Evolutionary conservation across 2,888 invertebrate species (phyloP).

Genomic region (Tiliacea aurago): DNA sequence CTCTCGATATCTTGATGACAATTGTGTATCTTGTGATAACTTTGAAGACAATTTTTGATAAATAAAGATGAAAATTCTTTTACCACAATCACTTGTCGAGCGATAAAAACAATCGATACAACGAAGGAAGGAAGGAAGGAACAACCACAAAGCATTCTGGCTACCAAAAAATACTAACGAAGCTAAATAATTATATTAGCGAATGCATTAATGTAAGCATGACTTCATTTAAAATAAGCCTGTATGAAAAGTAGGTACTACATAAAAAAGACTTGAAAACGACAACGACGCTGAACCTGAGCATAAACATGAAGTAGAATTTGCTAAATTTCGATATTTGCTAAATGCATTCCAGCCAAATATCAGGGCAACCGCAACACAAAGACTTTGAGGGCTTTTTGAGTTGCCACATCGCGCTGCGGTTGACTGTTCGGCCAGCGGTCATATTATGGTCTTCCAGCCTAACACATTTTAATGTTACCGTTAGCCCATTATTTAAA

Average conservation of each 20-base stretch:
- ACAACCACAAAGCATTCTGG: background rate
- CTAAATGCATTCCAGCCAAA: constrained; percentile 26
- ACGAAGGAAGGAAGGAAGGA: no score
- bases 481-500: background rate
- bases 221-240: constrained; percentile 33
- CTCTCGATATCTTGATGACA: no score
- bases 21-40: no score
- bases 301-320: constrained; percentile 2
- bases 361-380: constrained; percentile 33
- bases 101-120: background rate
- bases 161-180: constrained; percentile 17
- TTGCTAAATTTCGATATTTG: constrained; percentile 20
- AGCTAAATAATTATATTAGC: constrained; percentile 17
- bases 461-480: constrained; percentile 2
- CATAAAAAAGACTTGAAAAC: constrained; percentile 2
- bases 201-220: constrained; percentile 33
- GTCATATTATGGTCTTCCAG: background rate
- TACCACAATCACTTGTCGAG: background rate
- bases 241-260: no score
- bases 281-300: background rate
- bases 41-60: background rate
- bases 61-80: background rate
- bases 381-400: constrained; percentile 21
- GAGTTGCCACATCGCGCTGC: constrained; percentile 20
- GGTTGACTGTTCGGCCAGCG: constrained; percentile 29